Evolutionary conservation across 2,113 vertebrate genomes (phyloP), one percentile per base, ranked within the genome.

Genomic region (Lota lota): DNA sequence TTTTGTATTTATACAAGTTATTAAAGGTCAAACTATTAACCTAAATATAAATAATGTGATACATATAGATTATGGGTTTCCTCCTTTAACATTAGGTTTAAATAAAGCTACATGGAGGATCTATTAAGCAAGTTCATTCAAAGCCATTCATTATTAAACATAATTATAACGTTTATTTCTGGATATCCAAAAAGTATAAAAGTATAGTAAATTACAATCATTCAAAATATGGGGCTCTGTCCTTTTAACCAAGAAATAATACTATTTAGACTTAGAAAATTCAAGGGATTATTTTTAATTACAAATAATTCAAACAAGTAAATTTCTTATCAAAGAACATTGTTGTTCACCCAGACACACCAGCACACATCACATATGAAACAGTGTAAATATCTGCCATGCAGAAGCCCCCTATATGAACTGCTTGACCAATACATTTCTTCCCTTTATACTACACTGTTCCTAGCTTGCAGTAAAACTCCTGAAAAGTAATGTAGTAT

Each of bases 131-230:
- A 59, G 8, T 47, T 47, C 40, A 59, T 20, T 20, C n/a, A 19
- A 28, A 36, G 61, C 17, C 28, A 62, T 33, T 24, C 21, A 17
- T 17, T 1, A 2, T 61, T 61, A 72, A 18, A 64, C 19, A 64
- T 7, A 61, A 56, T n/a, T 63, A 60, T 47, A 33, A 33, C 4
- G 56, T 84, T 81, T 81, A 78, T 79, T 79, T 62, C 40, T 54
- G 78, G 63, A 65, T 2, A 8, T 47, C 40, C 8, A 47, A 47
- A 47, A 5, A 63, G 7, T 40, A 19, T 5, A 63, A 40, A 19
- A 63, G 28, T n/a, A 36, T 40, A 20, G 51, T 53, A 24, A 72
- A 65, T 22, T 73, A 59, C 28, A 33, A 18, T 0, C 57, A 16
- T 61, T 56, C 1, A 19, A 22, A 12, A 20, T 22, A 61, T 24